phyloP scores from a whole-genome alignment of 2,113 vertebrate genomes.

The Jaculus jaculus region DNA sequence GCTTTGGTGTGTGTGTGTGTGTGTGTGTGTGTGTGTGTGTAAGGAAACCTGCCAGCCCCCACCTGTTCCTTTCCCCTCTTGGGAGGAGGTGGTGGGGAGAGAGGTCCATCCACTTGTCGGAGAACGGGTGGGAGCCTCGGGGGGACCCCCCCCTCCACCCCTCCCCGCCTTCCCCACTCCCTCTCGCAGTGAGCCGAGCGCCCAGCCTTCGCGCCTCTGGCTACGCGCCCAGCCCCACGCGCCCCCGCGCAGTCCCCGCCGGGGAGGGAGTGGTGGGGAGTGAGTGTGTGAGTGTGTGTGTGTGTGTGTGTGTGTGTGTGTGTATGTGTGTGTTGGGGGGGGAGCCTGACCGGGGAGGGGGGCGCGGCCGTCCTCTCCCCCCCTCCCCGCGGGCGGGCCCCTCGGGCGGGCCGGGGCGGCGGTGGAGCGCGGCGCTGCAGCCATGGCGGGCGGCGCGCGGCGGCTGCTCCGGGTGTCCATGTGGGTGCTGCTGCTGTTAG shows the following conservation, averaged over 20 bases:
- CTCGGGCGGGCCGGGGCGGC: conserved; percentile 75
- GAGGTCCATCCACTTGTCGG: conserved; percentile 71
- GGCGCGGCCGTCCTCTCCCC: conserved; percentile 70
- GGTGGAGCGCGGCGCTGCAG: conserved; percentile 78
- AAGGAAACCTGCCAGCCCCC: conserved; percentile 48
- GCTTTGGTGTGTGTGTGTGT: not conserved
- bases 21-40: not conserved
- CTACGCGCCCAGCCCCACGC: conserved; percentile 78
- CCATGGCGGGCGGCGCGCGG: conserved; percentile 78
- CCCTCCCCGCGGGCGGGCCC: conserved; percentile 69
- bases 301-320: too few relatives aligned
- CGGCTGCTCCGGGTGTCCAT: conserved; percentile 75
- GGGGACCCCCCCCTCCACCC: conserved; percentile 50
- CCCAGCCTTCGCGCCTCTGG: conserved; percentile 78
- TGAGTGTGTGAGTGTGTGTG: too few relatives aligned
- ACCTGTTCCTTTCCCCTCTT: conserved; percentile 70
- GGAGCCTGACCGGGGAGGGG: conserved; percentile 39
- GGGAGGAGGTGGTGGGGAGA: not conserved
- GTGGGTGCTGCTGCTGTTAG: conserved; percentile 68
- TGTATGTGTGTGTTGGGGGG: too few relatives aligned
- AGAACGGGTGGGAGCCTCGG: conserved; percentile 48
- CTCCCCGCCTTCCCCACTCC: too few relatives aligned
- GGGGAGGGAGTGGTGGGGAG: conserved; percentile 74
- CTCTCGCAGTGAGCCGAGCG: conserved; percentile 51
- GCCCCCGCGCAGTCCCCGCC: conserved; percentile 79